Percentiles rank a stretch among this genome's conserved stretches.
Evolutionary conservation across 2,888 invertebrate species (phyloP).

Genomic region (Rhodophaea formosa): DNA sequence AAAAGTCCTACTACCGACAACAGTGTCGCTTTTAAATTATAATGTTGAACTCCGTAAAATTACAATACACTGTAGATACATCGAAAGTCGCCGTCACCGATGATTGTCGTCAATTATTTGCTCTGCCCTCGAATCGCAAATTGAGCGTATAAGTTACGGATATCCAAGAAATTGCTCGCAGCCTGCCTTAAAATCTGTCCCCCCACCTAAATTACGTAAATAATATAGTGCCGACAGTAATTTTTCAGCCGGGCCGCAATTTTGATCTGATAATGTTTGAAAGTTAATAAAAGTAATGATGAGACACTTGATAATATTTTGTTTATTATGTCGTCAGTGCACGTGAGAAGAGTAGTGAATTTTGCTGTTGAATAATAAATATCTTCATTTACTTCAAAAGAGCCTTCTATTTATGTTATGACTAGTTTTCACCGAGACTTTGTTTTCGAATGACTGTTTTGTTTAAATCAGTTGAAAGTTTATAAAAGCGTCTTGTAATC

Average conservation of each 20-base stretch:
- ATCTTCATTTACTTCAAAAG: neutral
- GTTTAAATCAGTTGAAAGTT: no score
- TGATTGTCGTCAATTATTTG: slow-evolving; percentile 41
- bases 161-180: slow-evolving; percentile 37
- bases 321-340: slow-evolving; percentile 9
- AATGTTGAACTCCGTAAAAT: neutral
- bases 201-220: slow-evolving; percentile 29
- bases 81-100: slow-evolving; percentile 25
- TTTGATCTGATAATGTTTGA: slow-evolving; percentile 22
- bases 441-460: no score
- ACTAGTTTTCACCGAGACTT: no score
- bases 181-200: slow-evolving; percentile 28
- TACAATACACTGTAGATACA: neutral
- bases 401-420: no score
- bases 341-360: neutral
- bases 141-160: slow-evolving; percentile 42
- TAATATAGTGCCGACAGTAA: slow-evolving; percentile 24
- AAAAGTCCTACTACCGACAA: no score
- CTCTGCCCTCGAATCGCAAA: slow-evolving; percentile 41
- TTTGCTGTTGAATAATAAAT: neutral
- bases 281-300: slow-evolving; percentile 20
- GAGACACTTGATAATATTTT: slow-evolving; percentile 18
- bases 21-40: no score
- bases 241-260: slow-evolving; percentile 21
- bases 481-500: no score